Conservation (phyloP, 2,113 vertebrate species). For the Charadrius vociferus region DNA sequence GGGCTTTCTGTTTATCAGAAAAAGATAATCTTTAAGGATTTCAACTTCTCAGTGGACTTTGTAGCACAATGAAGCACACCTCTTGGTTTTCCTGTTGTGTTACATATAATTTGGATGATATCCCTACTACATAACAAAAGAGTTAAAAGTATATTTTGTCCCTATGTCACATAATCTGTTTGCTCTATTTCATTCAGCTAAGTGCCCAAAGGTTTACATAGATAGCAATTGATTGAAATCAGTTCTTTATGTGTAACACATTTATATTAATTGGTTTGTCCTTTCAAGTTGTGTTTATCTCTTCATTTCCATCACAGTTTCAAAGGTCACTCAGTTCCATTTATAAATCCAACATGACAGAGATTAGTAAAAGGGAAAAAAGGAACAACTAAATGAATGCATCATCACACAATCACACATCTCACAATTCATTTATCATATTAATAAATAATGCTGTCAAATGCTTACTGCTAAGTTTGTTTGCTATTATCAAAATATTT, state of each 20-base stretch:
- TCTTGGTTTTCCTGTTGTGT: neutral
- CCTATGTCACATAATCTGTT: constrained; percentile 14
- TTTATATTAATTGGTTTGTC: constrained; percentile 99
- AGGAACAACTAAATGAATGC: constrained; percentile 88
- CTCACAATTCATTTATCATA: constrained; percentile 95
- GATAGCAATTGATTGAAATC: constrained; percentile 80
- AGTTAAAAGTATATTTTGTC: constrained; percentile 26
- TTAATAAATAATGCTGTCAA: constrained; percentile 93
- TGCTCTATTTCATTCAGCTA: constrained; percentile 47
- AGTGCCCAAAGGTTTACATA: constrained; percentile 69
- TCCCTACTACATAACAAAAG: neutral
- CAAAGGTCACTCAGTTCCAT: constrained; percentile 96
- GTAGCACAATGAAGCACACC: neutral
- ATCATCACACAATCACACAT: constrained; percentile 91
- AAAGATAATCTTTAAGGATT: neutral
- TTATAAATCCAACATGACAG: constrained; percentile 98
- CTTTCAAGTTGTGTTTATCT: constrained; percentile 98
- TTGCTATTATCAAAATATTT: constrained; percentile 71
- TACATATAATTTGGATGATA: neutral
- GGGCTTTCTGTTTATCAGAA: neutral
- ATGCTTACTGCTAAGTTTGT: constrained; percentile 86
- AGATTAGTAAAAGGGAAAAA: constrained; percentile 89
- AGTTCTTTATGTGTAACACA: constrained; percentile 83
- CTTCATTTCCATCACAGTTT: constrained; percentile 92
- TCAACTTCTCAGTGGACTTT: neutral